Percentiles rank a stretch among this genome's conserved stretches.
These are phyloP conservation scores for Ligdia adustata DNA, from an alignment of 2,888 invertebrate species.

Conservation along the genomic window DNA sequence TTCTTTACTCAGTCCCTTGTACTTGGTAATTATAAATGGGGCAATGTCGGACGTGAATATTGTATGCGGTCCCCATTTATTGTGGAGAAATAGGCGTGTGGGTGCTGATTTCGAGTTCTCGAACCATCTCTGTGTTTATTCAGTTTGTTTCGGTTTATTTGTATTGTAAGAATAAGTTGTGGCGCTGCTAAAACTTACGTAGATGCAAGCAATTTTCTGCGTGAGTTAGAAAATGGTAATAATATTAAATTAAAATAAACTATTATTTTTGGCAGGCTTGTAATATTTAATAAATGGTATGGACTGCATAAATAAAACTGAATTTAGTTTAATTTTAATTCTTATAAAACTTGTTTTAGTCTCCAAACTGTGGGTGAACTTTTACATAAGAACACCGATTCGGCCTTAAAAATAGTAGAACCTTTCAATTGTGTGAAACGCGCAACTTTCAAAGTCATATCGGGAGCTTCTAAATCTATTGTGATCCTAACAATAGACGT, in stretches of 20 bases:
- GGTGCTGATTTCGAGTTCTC: slow-evolving; percentile 3
- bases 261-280: no score
- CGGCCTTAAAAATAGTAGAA: slow-evolving; percentile 3
- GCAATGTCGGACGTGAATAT: slow-evolving; percentile 45
- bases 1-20: slow-evolving; percentile 47
- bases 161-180: no score
- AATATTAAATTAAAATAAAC: no score
- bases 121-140: neutral
- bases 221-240: no score
- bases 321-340: no score
- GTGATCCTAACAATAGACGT: slow-evolving; percentile 16
- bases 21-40: slow-evolving; percentile 57
- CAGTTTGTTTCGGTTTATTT: slow-evolving; percentile 1
- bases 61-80: slow-evolving; percentile 40
- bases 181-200: no score
- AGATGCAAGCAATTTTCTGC: no score
- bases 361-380: no score
- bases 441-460: slow-evolving; percentile 18
- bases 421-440: neutral
- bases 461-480: slow-evolving; percentile 13
- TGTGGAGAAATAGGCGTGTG: slow-evolving; percentile 22
- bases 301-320: no score
- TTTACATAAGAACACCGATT: slow-evolving; percentile 18
- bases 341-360: no score
- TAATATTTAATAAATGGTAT: no score